Evolutionary conservation across 2,113 vertebrate genomes (phyloP).

Genomic region (Corythoichthys haematopterus): DNA sequence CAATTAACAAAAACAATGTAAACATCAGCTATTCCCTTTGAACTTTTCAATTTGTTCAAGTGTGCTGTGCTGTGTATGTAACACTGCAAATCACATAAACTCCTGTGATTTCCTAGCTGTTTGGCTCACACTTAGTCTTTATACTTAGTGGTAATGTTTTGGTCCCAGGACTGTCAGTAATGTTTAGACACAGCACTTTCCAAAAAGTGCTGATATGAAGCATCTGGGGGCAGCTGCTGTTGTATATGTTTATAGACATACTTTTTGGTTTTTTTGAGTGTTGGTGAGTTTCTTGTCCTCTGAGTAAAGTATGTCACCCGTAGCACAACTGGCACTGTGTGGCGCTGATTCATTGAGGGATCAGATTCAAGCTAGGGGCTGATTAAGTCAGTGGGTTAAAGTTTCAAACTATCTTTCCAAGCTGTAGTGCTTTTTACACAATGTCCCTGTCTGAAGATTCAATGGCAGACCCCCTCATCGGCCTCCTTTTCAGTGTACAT

Average conservation of each 20-base stretch:
- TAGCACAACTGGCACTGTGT: constrained; percentile 48
- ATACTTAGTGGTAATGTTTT: constrained; percentile 36
- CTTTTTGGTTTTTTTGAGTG: not conserved
- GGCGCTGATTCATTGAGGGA: constrained; percentile 48
- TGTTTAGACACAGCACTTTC: constrained; percentile 57
- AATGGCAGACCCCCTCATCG: not conserved
- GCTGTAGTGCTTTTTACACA: constrained; percentile 40
- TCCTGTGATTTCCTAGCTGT: not conserved
- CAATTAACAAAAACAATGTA: not conserved
- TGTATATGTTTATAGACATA: constrained; percentile 24
- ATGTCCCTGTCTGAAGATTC: constrained; percentile 18
- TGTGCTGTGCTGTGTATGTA: constrained; percentile 19
- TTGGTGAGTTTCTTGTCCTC: not conserved
- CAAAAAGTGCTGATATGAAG: constrained; percentile 60
- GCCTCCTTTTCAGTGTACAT: not conserved
- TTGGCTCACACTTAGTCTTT: not conserved
- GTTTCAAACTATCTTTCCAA: constrained; percentile 58
- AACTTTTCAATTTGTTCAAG: constrained; percentile 11
- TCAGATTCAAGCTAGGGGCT: constrained; percentile 49
- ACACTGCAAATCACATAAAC: constrained; percentile 13
- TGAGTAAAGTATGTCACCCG: constrained; percentile 25
- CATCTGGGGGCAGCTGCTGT: constrained; percentile 55
- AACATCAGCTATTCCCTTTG: not conserved
- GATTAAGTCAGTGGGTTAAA: constrained; percentile 64
- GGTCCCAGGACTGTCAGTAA: constrained; percentile 66